Evolutionary conservation across 2,888 invertebrate genomes (phyloP), one percentile per base, ranked within the genome.

Genomic region (Epinotia ramella): DNA sequence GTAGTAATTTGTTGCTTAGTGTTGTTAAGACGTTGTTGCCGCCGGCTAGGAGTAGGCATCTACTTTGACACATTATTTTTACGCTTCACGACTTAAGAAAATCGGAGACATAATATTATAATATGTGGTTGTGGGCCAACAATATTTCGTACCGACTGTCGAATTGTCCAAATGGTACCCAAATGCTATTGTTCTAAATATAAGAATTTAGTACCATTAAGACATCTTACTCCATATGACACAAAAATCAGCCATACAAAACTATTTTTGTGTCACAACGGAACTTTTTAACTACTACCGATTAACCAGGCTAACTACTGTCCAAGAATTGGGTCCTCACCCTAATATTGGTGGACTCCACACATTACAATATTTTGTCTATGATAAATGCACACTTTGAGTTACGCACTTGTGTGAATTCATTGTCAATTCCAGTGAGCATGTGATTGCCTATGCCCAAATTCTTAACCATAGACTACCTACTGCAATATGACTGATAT

Each of bases 401-500:
- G 72, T 67, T 72, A 62, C 40, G 71, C 66, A 70, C 75, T 59
- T 69, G 68, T 73, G 63, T 73, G 28, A 62, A 24, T 63, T 40
- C 7, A 49, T 56, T 74, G 73, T 73, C 73, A 73, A 73, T 73
- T 73, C 60, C 64, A 53, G 65, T 59, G 74, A 70, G 60, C 66
- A 66, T 71, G 74, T 59, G 63, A 69, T 69, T 66, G 75, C 71
- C 75, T 75, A 75, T 70, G 70, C 33, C 56, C 53, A 66, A 69
- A 65, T 46, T 49, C 74, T 65, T 63, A 33, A 69, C 13, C 74
- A 74, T 64, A 64, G 7, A 46, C 64, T 74, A 70, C 74, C 70
- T n/a, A n/a, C n/a, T n/a, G n/a, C n/a, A 56, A 76, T 77, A 79
- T 79, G 81, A 81, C 80, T 81, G 80, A 81, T 79, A 76, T 70